Evolutionary conservation across 2,888 invertebrate genomes (phyloP), one percentile per base, ranked within the genome.

Genomic region (Anticlea derivata): DNA sequence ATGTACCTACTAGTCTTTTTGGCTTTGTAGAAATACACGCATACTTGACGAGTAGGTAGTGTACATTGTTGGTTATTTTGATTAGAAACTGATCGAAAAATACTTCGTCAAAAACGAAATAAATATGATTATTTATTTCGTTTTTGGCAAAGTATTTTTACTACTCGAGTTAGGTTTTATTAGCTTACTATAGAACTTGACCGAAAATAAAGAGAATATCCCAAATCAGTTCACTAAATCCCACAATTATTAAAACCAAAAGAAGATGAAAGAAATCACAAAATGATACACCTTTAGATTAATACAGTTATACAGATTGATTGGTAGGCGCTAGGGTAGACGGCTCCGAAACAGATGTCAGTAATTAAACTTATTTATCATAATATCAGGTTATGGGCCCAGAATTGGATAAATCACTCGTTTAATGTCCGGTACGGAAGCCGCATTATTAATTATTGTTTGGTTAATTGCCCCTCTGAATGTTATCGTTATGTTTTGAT

Each of bases 381-480:
- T 61, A 55, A 53, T 46, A 40, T 40, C 10, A 37, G 39, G 47
- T 55, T 58, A 54, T 50, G 40, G 47, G 35, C 49, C 50, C 37
- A 40, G 29, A 46, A 29, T 49, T 41, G 33, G 53, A 59, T 61
- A 60, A 63, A 65, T 63, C 61, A 58, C 54, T 43, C 31, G 41
- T 46, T 50, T 56, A 43, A 55, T 63, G 53, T 56, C 40, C 17
- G 40, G 37, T 47, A 59, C 60, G 57, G 64, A 58, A 58, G 58
- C 58, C 59, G 45, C 55, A 45, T 44, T 54, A 52, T 50, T 56
- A 56, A 65, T 66, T 63, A 65, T 59, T 62, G 56, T 60, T 54
- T 61, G 39, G 61, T 63, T 67, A 66, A 68, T 68, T 65, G 63
- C 62, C 59, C 50, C 50, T 63, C 57, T 61, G 66, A 67, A 66